A percentile compares a stretch with the other conserved stretches of the same genome.
Evolutionary conservation across 1,140 invertebrate genomes (phyloP).

Genomic region (Tribolium castaneum): DNA sequence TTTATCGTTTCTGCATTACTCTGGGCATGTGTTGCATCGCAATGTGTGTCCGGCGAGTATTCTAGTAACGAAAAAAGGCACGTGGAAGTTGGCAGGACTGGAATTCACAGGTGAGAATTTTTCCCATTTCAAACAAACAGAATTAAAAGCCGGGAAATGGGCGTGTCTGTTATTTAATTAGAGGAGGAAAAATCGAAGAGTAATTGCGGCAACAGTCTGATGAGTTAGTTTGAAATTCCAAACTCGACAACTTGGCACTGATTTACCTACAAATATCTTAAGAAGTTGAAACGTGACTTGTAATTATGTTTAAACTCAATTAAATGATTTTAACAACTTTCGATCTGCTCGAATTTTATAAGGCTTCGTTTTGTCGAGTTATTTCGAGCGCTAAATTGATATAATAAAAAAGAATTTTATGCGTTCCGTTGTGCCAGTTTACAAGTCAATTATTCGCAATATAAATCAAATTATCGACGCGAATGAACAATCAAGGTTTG

Average conservation of each 20-base stretch:
- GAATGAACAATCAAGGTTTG: background rate
- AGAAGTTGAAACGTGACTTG: slow-evolving; percentile 14
- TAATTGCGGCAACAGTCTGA: slow-evolving; percentile 8
- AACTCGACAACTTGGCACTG: slow-evolving; percentile 12
- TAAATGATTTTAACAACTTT: slow-evolving; percentile 9
- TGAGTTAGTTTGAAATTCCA: slow-evolving; percentile 27
- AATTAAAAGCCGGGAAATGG: background rate
- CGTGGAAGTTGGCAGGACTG: slow-evolving; percentile 95
- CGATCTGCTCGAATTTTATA: slow-evolving; percentile 2
- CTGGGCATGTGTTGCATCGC: slow-evolving; percentile 85
- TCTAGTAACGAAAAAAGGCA: slow-evolving; percentile 92
- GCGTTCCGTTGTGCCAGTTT: slow-evolving; percentile 5
- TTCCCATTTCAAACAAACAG: background rate
- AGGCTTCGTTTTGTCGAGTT: background rate
- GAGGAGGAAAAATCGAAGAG: background rate
- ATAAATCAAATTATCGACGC: slow-evolving; percentile 22
- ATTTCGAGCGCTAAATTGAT: slow-evolving; percentile 9
- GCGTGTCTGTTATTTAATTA: slow-evolving; percentile 1
- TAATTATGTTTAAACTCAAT: slow-evolving; percentile 23
- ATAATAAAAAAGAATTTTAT: slow-evolving; percentile 20
- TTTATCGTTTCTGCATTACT: slow-evolving; percentile 90
- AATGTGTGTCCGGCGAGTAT: slow-evolving; percentile 95
- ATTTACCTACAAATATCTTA: slow-evolving; percentile 29
- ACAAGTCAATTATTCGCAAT: slow-evolving; percentile 16
- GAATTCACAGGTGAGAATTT: slow-evolving; percentile 87